Base-by-base conservation (phyloP, 1,140 invertebrate genomes). In the Rhopalosiphum padi region DNA sequence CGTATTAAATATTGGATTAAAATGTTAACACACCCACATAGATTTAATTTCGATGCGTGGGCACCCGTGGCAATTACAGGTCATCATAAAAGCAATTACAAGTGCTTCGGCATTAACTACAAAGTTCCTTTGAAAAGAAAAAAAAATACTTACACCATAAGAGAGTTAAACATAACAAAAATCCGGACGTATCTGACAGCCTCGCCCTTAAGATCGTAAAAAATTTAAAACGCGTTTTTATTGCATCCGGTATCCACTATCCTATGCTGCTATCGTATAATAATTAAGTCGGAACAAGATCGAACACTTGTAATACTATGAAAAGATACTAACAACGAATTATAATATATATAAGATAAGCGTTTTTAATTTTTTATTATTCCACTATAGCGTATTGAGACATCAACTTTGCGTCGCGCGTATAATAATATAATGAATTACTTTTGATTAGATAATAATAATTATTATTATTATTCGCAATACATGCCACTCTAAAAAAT, bases 241-340 rank as follows among this genome's bases (percentile, higher is more conserved):
- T 91, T 48, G 68, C 91, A 46, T 92, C 91, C 91, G 77, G 91
- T 92, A 83, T 91, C 25, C 8, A 43, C n/a, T 92, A 51, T 51
- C 22, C n/a, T 46, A 9, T 48, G 3, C 90, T 22, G 35, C 68
- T 91, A 77, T 77, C 43, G 60, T 91, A 83, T 48, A 51, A 48
- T 91, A 91, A 91, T 91, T 91, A 91, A 82, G 68, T 91, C 41
- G 90, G 55, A 83, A 91, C 68, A 91, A 91, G 90, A 91, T 91
- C 55, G 68, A 91, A 91, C 90, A 82, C 68, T 77, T 83, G 90
- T 91, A 91, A 82, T 43, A 30, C 86, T 8, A 37, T 37, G 87
- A 18, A n/a, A 77, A 41, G 30, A 82, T 48, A 91, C 60, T 23
- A 48, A 91, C 55, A 22, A 46, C n/a, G 15, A 35, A 83, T 51